These are phyloP conservation scores for Thumatha senex DNA, from an alignment of 2,888 invertebrate species.

Conservation along the genomic window DNA sequence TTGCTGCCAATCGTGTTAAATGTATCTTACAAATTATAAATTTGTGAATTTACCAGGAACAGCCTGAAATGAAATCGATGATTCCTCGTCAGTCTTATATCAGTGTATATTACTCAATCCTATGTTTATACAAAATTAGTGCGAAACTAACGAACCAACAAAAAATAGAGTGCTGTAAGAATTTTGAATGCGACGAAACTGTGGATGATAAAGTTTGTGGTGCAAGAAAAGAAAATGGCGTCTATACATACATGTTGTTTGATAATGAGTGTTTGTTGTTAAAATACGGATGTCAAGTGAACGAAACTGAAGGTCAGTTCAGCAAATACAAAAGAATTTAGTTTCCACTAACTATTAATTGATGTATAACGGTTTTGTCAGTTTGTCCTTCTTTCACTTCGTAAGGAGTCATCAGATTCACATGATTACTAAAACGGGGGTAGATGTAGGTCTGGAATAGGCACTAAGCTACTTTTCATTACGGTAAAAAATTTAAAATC, in stretches of 20 bases:
- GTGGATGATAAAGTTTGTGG: slow-evolving; percentile 50
- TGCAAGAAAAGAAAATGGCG: slow-evolving; percentile 42
- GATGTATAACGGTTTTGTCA: slow-evolving; percentile 28
- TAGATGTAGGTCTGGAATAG: too few relatives aligned
- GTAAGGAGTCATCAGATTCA: too few relatives aligned
- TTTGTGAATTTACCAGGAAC: too few relatives aligned
- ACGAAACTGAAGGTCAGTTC: slow-evolving; percentile 43
- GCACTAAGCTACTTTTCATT: too few relatives aligned
- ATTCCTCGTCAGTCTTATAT: not conserved
- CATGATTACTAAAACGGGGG: too few relatives aligned
- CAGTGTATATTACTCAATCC: slow-evolving; percentile 1
- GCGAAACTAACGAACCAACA: slow-evolving; percentile 17
- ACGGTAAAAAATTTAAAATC: too few relatives aligned
- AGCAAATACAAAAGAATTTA: too few relatives aligned
- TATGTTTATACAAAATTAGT: slow-evolving; percentile 12
- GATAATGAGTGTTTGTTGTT: slow-evolving; percentile 59
- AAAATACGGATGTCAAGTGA: slow-evolving; percentile 55
- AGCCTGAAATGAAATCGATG: not conserved
- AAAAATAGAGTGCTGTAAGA: slow-evolving; percentile 49
- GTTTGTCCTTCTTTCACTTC: too few relatives aligned
- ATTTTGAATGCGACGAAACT: slow-evolving; percentile 42
- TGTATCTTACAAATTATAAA: too few relatives aligned
- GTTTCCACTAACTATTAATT: not conserved
- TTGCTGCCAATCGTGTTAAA: too few relatives aligned
- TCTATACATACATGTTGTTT: slow-evolving; percentile 52